A percentile compares a stretch with the other conserved stretches of the same genome.
Evolutionary conservation across 2,113 vertebrate species (phyloP).

Genomic region (Grus americana): DNA sequence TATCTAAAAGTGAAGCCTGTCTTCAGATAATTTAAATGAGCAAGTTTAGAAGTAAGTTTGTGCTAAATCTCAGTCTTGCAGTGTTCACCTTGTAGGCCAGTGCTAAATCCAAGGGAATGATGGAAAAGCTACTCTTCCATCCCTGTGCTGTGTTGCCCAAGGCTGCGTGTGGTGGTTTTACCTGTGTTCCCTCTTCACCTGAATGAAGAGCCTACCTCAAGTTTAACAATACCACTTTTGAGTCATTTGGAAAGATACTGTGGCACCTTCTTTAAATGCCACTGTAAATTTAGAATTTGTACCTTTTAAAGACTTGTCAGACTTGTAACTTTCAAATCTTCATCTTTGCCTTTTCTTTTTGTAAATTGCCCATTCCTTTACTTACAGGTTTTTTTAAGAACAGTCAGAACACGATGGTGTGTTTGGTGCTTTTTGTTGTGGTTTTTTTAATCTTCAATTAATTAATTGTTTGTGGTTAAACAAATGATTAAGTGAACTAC

Average conservation of each 20-base stretch:
- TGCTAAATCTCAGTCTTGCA: neutral
- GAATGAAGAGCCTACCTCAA: neutral
- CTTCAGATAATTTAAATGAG: neutral
- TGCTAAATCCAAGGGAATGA: neutral
- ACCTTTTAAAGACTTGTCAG: neutral
- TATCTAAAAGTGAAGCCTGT: neutral
- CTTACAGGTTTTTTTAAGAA: neutral
- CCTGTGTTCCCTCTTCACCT: neutral
- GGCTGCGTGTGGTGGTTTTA: neutral
- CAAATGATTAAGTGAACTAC: neutral
- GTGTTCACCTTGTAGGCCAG: neutral
- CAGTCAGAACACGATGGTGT: neutral
- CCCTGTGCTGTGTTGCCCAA: neutral
- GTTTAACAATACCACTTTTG: neutral
- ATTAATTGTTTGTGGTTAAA: neutral
- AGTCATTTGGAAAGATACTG: neutral
- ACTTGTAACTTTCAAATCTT: neutral
- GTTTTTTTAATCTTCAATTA: neutral
- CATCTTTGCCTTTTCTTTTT: neutral
- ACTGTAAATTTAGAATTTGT: neutral
- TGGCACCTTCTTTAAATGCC: neutral
- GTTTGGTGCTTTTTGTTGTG: neutral
- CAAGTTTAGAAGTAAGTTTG: neutral
- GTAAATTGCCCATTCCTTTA: neutral
- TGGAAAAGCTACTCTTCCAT: neutral